Base-by-base conservation (phyloP, 2,797 vertebrate genomes). In the Fistularia tabacaria region DNA sequence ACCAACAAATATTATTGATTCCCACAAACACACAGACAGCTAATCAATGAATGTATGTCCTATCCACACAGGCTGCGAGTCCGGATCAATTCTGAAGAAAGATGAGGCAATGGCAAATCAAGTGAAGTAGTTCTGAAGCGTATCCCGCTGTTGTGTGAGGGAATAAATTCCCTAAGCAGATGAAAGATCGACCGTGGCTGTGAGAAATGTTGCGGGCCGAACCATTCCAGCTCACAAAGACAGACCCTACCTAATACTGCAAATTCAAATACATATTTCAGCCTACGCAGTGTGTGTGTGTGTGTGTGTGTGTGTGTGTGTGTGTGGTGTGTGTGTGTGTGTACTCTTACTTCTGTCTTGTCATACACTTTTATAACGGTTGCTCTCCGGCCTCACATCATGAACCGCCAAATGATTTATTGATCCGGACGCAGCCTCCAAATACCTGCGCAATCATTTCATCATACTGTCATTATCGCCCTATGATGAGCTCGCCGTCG, bases 1-100 rank as follows among this genome's bases (percentile, higher is more conserved):
- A 87, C 76, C 72, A 70, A 84, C 85, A 89, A 91, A 90, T 87
- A 87, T 76, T 82, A 91, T 90, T 76, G 89, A 91, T 90, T 81
- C 50, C 39, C 8, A 57, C 64, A 81, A 77, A 70, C 70, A 71
- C 82, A 80, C 62, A 73, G 89, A 90, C 88, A 89, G 88, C 77
- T 87, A 90, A 89, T 92, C 89, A 66, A 91, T 91, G 69, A 51
- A 62, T 72, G 78, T 76, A 80, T 89, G 85, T 87, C 86, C 85
- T 86, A 76, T 77, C 77, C 50, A 64, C 81, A 66, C 67, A 71
- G 70, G 77, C 87, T 72, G 74, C 62, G 62, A 83, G 78, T 79
- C 79, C 5, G 79, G 83, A 90, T 92, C 90, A 82, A 90, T 91
- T 82, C 36, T 69, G 62, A 74, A 81, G 77, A 79, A 84, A 84